Percentiles rank a stretch among this genome's conserved stretches.
phyloP scores from a whole-genome alignment of 2,888 invertebrate genomes.

The Drosophila multiciliata region DNA sequence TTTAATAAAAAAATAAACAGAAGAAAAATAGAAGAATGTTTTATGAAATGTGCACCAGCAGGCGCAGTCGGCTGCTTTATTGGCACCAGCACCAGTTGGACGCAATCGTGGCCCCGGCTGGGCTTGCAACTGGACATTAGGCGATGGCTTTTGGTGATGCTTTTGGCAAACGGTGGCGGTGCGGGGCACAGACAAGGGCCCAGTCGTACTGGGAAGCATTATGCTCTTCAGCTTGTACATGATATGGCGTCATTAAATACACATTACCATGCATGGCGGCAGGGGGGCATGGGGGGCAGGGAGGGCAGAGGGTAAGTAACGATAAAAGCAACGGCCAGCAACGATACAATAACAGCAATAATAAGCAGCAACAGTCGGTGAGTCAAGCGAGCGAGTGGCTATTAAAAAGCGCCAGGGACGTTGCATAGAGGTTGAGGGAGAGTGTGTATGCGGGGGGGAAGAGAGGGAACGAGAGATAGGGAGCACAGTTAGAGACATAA shows the following conservation, averaged over 20 bases:
- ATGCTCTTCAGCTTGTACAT: constrained; percentile 71
- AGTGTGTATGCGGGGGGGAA: neutral
- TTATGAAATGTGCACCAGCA: constrained; percentile 55
- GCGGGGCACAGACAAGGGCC: constrained; percentile 35
- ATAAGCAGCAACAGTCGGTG: constrained; percentile 70
- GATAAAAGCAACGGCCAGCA: constrained; percentile 62
- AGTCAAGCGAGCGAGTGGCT: constrained; percentile 57
- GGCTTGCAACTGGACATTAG: constrained; percentile 70
- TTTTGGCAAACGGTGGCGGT: neutral
- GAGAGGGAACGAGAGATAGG: neutral
- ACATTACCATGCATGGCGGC: constrained; percentile 66
- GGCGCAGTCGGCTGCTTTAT: constrained; percentile 63
- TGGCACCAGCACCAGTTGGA: constrained; percentile 60
- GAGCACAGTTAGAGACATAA: constrained; percentile 58
- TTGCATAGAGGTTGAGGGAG: constrained; percentile 13
- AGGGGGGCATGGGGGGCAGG: neutral
- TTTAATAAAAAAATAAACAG: constrained; percentile 23
- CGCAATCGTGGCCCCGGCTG: constrained; percentile 22
- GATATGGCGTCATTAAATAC: constrained; percentile 81
- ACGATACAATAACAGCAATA: constrained; percentile 46
- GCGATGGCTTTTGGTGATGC: constrained; percentile 16
- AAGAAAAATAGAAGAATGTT: constrained; percentile 16
- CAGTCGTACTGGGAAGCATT: constrained; percentile 57
- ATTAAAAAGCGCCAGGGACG: constrained; percentile 65
- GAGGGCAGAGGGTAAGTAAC: constrained; percentile 11